Percentiles rank a stretch among this genome's conserved stretches.
Conservation (phyloP, 1,140 invertebrate genomes). For the Anadara kagoshimensis region DNA sequence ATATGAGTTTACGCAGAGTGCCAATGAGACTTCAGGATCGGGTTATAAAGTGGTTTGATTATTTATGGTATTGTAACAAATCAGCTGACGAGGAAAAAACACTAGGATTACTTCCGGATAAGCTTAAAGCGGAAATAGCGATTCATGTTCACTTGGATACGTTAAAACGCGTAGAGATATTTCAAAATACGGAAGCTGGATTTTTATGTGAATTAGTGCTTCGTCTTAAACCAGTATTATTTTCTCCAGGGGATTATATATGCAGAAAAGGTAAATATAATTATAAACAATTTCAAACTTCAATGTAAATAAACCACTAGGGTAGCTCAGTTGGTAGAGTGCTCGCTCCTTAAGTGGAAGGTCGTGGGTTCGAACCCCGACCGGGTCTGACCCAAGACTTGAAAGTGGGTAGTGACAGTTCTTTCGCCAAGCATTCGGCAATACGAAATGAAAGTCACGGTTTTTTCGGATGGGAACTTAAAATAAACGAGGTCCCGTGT, state of each 20-base stretch:
- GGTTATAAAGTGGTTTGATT: conserved; percentile 99
- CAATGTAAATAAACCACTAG: no score
- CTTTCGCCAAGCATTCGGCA: no score
- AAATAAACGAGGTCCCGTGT: no score
- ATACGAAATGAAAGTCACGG: no score
- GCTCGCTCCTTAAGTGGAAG: no score
- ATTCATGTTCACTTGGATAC: conserved; percentile 99
- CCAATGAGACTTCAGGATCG: conserved; percentile 96
- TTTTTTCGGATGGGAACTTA: no score
- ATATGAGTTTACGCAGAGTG: conserved; percentile 96
- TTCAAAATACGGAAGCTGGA: conserved; percentile 99
- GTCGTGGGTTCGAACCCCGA: no score
- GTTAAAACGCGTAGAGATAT: conserved; percentile 97
- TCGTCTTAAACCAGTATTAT: conserved; percentile 93
- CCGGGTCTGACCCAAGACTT: no score
- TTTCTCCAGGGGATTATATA: conserved; percentile 98
- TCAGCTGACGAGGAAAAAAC: conserved; percentile 96
- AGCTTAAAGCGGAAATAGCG: conserved; percentile 98
- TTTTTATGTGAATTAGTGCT: conserved; percentile 98
- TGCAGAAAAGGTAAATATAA: conserved; percentile 92
- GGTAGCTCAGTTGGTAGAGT: no score
- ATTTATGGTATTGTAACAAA: conserved; percentile 98
- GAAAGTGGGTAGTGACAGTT: no score
- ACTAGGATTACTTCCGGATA: conserved; percentile 80
- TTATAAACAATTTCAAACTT: no score